Conservation (phyloP, 2,888 invertebrate genomes). For the Lagria hirta region DNA sequence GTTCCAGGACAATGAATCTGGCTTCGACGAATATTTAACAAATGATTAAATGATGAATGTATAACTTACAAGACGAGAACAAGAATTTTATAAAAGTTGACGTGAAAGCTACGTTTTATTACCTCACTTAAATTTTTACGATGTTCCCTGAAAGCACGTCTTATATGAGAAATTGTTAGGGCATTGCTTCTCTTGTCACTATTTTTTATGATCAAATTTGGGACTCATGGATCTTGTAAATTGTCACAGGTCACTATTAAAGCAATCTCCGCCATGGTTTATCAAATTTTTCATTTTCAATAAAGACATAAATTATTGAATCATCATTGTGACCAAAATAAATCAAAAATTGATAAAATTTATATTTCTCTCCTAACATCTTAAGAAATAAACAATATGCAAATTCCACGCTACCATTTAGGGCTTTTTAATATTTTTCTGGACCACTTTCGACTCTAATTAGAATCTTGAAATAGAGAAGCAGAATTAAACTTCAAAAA, state of each 20-base stretch:
- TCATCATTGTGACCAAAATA: no score
- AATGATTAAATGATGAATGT: slow-evolving; percentile 31
- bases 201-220: slow-evolving; percentile 35
- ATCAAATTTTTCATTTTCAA: no score
- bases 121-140: slow-evolving; percentile 34
- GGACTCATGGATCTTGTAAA: slow-evolving; percentile 30
- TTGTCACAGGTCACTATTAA: slow-evolving; percentile 28
- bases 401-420: no score
- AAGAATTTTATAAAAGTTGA: slow-evolving; percentile 33
- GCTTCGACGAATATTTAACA: slow-evolving; percentile 3
- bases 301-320: no score
- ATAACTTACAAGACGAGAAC: slow-evolving; percentile 30
- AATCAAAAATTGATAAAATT: no score
- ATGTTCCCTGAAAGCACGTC: slow-evolving; percentile 32
- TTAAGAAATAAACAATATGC: no score
- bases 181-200: slow-evolving; percentile 32
- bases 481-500: no score
- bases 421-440: no score
- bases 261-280: no score
- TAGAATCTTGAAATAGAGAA: no score
- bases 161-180: slow-evolving; percentile 34
- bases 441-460: no score
- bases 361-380: no score
- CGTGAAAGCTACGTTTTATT: slow-evolving; percentile 32
- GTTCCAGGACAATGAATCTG: slow-evolving; percentile 14